Evolutionary conservation across 2,888 invertebrate genomes (phyloP).

Genomic region (Eremobia ochroleuca): DNA sequence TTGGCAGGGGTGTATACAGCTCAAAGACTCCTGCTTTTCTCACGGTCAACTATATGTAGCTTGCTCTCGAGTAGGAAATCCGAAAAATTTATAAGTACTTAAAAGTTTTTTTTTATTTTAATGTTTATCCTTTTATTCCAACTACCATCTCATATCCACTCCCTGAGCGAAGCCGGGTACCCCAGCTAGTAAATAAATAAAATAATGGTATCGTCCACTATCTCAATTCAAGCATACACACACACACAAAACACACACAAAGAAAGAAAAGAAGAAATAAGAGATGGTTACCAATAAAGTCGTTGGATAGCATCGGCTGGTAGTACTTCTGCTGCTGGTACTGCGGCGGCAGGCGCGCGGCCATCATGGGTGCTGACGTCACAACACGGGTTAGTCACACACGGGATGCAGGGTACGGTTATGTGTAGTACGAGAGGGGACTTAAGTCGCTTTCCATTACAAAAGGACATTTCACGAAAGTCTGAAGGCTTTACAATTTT

Average conservation of each 20-base stretch:
- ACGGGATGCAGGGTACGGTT: slow-evolving; percentile 43
- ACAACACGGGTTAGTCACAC: slow-evolving; percentile 79
- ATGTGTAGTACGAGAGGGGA: slow-evolving; percentile 1
- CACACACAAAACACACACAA: background rate
- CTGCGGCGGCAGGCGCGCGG: slow-evolving; percentile 78
- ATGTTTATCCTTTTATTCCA: too few relatives aligned
- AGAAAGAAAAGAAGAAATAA: background rate
- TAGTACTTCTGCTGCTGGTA: slow-evolving; percentile 83
- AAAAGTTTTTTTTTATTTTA: too few relatives aligned
- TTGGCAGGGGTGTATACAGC: too few relatives aligned
- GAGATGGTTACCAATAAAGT: slow-evolving; percentile 82
- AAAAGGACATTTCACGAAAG: background rate
- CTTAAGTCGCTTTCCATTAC: slow-evolving; percentile 12
- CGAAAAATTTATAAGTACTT: too few relatives aligned
- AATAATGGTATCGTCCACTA: background rate
- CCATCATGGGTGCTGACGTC: slow-evolving; percentile 73
- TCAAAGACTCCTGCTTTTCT: too few relatives aligned
- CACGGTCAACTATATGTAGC: too few relatives aligned
- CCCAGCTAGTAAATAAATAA: too few relatives aligned
- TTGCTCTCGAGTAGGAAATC: too few relatives aligned
- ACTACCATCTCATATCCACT: too few relatives aligned
- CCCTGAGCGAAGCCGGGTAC: too few relatives aligned
- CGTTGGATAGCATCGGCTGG: slow-evolving; percentile 87
- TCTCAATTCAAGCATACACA: background rate
- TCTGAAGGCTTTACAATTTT: background rate